phyloP scores from a whole-genome alignment of 2,888 invertebrate species.

The Pristionchus fissidentatus region DNA sequence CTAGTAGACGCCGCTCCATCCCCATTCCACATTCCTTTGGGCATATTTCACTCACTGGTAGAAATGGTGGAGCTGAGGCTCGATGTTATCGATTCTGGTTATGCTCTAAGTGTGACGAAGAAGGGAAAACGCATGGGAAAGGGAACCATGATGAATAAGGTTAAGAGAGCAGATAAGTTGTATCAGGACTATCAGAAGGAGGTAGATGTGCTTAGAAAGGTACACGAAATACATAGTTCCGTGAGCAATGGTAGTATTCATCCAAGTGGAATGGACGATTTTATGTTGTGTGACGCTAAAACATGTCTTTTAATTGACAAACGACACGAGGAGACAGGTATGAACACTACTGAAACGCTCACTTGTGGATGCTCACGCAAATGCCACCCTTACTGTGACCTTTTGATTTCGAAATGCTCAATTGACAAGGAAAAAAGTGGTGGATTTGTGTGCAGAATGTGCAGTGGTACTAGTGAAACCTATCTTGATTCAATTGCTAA shows the following conservation, averaged over 20 bases:
- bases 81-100: not conserved
- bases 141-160: not conserved
- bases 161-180: not conserved
- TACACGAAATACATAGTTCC: not conserved
- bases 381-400: not conserved
- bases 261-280: not conserved
- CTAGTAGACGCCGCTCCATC: not conserved
- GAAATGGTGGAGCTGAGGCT: not conserved
- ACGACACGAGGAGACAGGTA: not conserved
- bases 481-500: not conserved
- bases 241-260: not conserved
- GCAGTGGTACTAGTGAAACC: not conserved
- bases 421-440: not conserved
- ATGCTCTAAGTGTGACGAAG: not conserved
- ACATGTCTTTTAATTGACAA: not conserved
- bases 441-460: not conserved
- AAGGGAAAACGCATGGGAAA: not conserved
- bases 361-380: not conserved
- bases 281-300: not conserved
- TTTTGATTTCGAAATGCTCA: not conserved
- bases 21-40: not conserved
- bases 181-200: not conserved
- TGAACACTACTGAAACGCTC: not conserved
- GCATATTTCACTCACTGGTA: not conserved
- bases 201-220: not conserved